Percentiles rank a stretch among this genome's conserved stretches.
Conservation (phyloP, 2,113 vertebrate species). For the Eira barbara region DNA sequence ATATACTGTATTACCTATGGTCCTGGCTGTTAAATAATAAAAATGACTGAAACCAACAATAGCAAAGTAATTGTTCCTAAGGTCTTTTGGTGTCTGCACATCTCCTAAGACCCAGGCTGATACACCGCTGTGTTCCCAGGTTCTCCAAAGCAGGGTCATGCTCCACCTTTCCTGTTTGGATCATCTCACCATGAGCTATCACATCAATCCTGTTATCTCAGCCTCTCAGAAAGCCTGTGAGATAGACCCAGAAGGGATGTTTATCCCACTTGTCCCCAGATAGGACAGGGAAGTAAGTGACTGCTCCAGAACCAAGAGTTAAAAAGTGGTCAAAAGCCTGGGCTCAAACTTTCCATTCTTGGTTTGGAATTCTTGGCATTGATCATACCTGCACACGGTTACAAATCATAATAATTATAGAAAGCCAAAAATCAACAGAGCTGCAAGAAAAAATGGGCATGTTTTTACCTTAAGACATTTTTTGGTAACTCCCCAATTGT, state of each 20-base stretch:
- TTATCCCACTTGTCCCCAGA: background rate
- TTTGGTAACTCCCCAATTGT: slow-evolving; percentile 6
- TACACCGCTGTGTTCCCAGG: background rate
- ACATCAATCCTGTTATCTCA: background rate
- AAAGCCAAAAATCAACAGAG: slow-evolving; percentile 15
- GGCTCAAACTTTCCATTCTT: background rate
- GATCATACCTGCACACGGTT: background rate
- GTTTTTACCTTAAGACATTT: slow-evolving; percentile 30
- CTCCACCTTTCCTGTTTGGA: background rate
- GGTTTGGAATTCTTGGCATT: background rate
- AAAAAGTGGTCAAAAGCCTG: background rate
- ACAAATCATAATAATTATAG: slow-evolving; percentile 15
- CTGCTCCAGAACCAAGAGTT: background rate
- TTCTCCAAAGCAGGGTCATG: background rate
- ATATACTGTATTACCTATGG: background rate
- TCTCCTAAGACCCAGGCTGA: background rate
- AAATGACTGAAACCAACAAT: background rate
- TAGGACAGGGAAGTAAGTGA: no score
- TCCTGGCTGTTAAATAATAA: background rate
- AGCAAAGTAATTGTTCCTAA: background rate
- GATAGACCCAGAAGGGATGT: background rate
- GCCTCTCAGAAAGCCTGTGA: background rate
- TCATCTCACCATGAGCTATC: background rate
- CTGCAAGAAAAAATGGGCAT: background rate
- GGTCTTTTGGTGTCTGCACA: background rate